Evolutionary conservation across 2,888 invertebrate species (phyloP).

Genomic region (Dryococelus australis): DNA sequence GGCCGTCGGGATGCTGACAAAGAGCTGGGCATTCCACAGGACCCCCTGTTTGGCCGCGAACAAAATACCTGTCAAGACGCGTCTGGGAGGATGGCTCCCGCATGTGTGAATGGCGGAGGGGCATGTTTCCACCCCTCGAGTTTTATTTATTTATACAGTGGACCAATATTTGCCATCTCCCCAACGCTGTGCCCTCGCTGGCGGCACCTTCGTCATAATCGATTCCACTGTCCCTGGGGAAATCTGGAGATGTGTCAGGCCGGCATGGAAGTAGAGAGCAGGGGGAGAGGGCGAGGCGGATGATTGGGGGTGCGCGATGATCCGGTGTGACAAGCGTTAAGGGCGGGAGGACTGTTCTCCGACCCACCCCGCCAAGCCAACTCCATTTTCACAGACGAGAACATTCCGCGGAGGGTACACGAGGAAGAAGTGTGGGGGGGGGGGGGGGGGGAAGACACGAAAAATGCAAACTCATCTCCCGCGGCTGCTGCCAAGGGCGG

Average conservation of each 20-base stretch:
- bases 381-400: conserved; percentile 16
- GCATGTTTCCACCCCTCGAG: neutral
- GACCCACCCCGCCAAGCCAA: neutral
- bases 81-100: neutral
- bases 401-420: neutral
- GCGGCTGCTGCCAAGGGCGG: neutral
- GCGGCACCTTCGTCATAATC: conserved; percentile 24
- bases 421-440: neutral
- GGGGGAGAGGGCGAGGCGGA: conserved; percentile 13
- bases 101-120: neutral
- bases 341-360: neutral
- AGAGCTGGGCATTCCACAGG: neutral
- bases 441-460: neutral
- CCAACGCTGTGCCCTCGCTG: neutral
- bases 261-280: too few relatives aligned
- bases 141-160: conserved; percentile 30
- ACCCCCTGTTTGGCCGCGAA: neutral
- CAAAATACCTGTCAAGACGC: conserved; percentile 10
- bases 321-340: conserved; percentile 25
- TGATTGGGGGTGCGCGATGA: conserved; percentile 23
- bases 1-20: neutral
- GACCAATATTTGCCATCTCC: conserved; percentile 25
- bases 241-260: conserved; percentile 12
- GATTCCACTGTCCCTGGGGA: conserved; percentile 21
- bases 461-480: conserved; percentile 7